phyloP scores from a whole-genome alignment of 2,797 vertebrate genomes.

The Cyclopterus lumpus region DNA sequence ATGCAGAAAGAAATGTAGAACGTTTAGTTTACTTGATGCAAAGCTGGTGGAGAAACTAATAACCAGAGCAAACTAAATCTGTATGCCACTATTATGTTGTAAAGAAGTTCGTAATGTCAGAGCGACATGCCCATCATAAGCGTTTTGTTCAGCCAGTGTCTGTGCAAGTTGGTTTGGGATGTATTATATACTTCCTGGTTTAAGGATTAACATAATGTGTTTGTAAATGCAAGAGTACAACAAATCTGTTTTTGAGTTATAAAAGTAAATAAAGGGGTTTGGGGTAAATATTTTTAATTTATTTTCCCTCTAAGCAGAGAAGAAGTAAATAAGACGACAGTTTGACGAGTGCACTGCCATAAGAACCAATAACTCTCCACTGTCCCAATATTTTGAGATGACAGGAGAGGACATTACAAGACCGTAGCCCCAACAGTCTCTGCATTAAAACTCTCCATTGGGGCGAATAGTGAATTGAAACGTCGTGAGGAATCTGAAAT shows the following conservation, averaged over 20 bases:
- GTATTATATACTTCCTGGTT: conserved; percentile 32
- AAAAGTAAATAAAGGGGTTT: conserved; percentile 29
- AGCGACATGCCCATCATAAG: conserved; percentile 15
- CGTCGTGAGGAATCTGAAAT: conserved; percentile 47
- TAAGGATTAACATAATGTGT: conserved; percentile 28
- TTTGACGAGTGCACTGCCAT: conserved; percentile 40
- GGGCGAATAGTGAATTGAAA: conserved; percentile 43
- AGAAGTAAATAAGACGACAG: conserved; percentile 58
- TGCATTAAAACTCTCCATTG: conserved; percentile 55
- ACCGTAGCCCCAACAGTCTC: conserved; percentile 14
- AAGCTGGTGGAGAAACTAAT: neutral
- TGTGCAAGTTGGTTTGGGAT: conserved; percentile 9
- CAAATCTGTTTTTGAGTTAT: conserved; percentile 52
- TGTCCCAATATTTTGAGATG: conserved; percentile 42
- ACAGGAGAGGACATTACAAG: conserved; percentile 54
- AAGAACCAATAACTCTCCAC: conserved; percentile 42
- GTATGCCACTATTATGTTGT: neutral
- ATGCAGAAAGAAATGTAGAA: neutral
- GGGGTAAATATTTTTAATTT: conserved; percentile 32
- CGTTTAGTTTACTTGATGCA: neutral
- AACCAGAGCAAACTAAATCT: neutral
- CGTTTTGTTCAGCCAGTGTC: neutral
- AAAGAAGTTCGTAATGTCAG: conserved; percentile 18
- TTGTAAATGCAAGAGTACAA: conserved; percentile 42
- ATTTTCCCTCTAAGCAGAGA: conserved; percentile 37